Evolutionary conservation across 2,797 vertebrate genomes (phyloP).

Genomic region (Anabacerthia variegaticeps): DNA sequence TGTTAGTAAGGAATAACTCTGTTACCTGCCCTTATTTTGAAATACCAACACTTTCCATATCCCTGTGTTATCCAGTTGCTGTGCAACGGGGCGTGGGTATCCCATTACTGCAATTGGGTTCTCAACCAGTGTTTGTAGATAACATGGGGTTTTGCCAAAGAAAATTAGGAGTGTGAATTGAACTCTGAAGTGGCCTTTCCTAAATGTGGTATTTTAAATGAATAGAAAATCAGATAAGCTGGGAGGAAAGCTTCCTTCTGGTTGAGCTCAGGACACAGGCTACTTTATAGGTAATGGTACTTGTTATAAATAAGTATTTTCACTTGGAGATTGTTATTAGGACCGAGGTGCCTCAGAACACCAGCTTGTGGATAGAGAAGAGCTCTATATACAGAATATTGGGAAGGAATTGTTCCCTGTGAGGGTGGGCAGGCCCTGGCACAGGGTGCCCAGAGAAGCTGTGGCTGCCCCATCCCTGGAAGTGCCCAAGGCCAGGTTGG

Average conservation of each 20-base stretch:
- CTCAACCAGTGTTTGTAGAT: background rate
- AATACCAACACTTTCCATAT: background rate
- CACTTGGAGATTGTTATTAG: background rate
- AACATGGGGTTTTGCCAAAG: constrained; percentile 24
- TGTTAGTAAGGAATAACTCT: background rate
- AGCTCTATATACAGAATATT: background rate
- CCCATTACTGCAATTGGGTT: background rate
- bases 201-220: background rate
- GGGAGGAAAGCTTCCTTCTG: constrained; percentile 54
- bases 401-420: background rate
- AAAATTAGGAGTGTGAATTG: constrained; percentile 31
- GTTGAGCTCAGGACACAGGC: background rate
- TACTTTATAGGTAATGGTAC: background rate
- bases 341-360: background rate
- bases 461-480: background rate
- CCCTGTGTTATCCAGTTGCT: background rate
- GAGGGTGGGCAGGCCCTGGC: background rate
- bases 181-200: background rate
- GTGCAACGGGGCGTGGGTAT: background rate
- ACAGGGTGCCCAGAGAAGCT: background rate
- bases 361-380: background rate
- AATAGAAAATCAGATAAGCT: constrained; percentile 44
- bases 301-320: background rate
- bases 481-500: background rate
- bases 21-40: constrained; percentile 4